A percentile compares a stretch with the other conserved stretches of the same genome.
Evolutionary conservation across 2,113 vertebrate genomes (phyloP).

Genomic region (Pomatostomus ruficeps): DNA sequence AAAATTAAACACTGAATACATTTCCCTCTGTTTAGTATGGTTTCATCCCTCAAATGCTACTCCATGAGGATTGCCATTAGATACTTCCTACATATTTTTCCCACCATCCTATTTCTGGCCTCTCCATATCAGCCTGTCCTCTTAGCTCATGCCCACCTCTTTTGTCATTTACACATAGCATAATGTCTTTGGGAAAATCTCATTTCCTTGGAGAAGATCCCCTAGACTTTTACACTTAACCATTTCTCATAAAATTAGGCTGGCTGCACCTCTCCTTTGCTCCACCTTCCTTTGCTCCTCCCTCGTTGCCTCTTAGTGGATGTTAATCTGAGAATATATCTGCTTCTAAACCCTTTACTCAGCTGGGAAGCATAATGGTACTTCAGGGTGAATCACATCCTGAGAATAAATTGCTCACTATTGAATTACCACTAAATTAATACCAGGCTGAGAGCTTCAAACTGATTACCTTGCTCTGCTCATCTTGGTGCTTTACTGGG

Average conservation of each 20-base stretch:
- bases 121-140: background rate
- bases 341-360: background rate
- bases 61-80: background rate
- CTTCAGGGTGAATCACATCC: background rate
- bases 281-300: background rate
- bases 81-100: background rate
- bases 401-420: background rate
- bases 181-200: background rate
- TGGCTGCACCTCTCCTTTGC: background rate
- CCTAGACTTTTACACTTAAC: background rate
- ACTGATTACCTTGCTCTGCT: background rate
- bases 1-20: background rate
- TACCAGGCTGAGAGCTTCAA: too few species aligned
- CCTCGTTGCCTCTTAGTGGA: background rate
- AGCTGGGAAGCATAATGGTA: background rate
- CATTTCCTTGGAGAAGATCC: background rate
- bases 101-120: background rate
- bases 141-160: background rate
- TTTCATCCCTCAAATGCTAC: background rate
- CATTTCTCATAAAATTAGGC: background rate
- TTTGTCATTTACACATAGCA: background rate
- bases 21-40: background rate
- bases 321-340: background rate
- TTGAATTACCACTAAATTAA: background rate
- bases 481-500: fast-evolving